Percentiles rank a stretch among this genome's conserved stretches.
phyloP scores from a whole-genome alignment of 2,113 vertebrate species.

The Felis chaus region DNA sequence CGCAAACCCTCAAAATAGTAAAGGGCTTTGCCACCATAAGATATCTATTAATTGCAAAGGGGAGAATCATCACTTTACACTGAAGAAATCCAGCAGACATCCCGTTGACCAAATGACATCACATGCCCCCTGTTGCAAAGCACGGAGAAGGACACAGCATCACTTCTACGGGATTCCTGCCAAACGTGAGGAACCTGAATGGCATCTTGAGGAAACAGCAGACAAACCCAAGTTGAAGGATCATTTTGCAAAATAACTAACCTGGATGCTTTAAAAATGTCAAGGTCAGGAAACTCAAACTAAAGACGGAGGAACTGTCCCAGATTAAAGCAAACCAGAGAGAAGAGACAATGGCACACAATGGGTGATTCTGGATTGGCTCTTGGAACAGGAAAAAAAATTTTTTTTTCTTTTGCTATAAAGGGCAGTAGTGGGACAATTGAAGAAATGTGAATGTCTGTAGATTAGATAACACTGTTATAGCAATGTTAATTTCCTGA shows the following conservation, averaged over 20 bases:
- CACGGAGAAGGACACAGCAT: neutral
- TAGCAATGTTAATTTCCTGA: slow-evolving; percentile 65
- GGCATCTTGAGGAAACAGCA: neutral
- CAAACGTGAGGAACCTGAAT: neutral
- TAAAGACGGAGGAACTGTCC: neutral
- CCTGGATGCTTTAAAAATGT: slow-evolving; percentile 13
- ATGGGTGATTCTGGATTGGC: slow-evolving; percentile 21
- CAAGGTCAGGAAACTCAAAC: slow-evolving; percentile 22
- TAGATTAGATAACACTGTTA: slow-evolving; percentile 18
- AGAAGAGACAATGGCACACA: slow-evolving; percentile 9
- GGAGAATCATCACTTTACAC: neutral
- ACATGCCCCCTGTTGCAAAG: neutral
- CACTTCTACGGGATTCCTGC: neutral
- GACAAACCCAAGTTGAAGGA: neutral
- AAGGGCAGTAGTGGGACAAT: slow-evolving; percentile 1
- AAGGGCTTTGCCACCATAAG: neutral
- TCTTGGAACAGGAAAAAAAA: neutral
- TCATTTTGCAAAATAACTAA: neutral
- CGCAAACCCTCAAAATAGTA: neutral
- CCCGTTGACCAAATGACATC: neutral
- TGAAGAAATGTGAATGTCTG: slow-evolving; percentile 21
- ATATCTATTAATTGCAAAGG: neutral
- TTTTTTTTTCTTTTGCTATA: slow-evolving; percentile 5
- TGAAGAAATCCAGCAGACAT: neutral
- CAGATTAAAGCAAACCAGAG: slow-evolving; percentile 16